Evolutionary conservation across 2,888 invertebrate species (phyloP).

Genomic region (Graphium colonna): DNA sequence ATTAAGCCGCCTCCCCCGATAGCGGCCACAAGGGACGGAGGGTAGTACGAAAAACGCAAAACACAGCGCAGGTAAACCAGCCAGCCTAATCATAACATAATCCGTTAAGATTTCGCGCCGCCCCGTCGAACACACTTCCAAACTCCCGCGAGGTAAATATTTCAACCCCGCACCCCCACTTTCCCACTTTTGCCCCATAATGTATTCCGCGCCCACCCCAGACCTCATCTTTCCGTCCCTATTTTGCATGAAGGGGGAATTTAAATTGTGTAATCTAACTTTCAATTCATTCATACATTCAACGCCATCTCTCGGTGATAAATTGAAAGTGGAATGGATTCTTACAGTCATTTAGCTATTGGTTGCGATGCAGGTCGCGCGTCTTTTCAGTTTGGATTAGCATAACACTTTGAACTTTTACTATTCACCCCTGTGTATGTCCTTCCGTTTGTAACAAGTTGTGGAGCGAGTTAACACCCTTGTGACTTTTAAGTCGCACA

Average conservation of each 20-base stretch:
- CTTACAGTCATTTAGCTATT: slow-evolving; percentile 62
- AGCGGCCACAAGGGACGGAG: slow-evolving; percentile 43
- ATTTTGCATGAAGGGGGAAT: slow-evolving; percentile 80
- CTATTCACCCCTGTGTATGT: slow-evolving; percentile 24
- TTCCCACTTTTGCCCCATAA: slow-evolving; percentile 51
- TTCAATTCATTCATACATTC: slow-evolving; percentile 81
- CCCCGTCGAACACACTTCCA: slow-evolving; percentile 70
- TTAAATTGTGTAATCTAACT: slow-evolving; percentile 81
- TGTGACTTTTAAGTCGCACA: too few species aligned
- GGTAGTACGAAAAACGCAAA: too few species aligned
- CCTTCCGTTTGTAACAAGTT: not conserved
- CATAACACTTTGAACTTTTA: slow-evolving; percentile 25
- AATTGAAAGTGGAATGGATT: slow-evolving; percentile 74
- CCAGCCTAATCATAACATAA: slow-evolving; percentile 74
- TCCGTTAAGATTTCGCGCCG: slow-evolving; percentile 76
- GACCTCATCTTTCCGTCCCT: slow-evolving; percentile 77
- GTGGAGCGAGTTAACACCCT: not conserved
- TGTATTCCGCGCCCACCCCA: slow-evolving; percentile 64
- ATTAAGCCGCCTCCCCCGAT: slow-evolving; percentile 60
- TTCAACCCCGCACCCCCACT: slow-evolving; percentile 52
- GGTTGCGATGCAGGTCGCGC: slow-evolving; percentile 18
- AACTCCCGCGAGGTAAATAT: slow-evolving; percentile 77
- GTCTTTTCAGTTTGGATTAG: slow-evolving; percentile 14
- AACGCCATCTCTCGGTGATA: slow-evolving; percentile 76
- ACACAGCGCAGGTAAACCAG: slow-evolving; percentile 61